Base-by-base conservation (phyloP, 1,140 invertebrate species). In the Drosophila repletoides region DNA sequence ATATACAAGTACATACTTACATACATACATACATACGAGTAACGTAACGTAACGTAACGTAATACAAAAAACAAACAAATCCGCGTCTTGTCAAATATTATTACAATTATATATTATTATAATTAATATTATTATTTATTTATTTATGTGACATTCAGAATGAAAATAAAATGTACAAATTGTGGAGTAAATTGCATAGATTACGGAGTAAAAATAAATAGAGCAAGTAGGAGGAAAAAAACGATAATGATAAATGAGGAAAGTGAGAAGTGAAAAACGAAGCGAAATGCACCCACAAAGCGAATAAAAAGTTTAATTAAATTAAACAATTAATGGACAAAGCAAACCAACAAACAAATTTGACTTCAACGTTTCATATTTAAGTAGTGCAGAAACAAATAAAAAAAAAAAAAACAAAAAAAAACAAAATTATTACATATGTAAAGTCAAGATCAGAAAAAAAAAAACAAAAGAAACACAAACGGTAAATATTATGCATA, bases 331-430 rank as follows among this genome's bases (percentile, higher is more conserved):
- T 86, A 68, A 72, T 68, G 36, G 31, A 55, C 26, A 68, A 53
- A 49, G 17, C 17, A 58, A 21, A 49, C 17, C 22, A 73, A 68
- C 48, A 72, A 72, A 22, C 71, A 49, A 67, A 84, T 84, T 86
- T 87, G 72, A 87, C 81, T 86, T 86, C 68, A 87, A 86, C 67
- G 80, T 86, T 86, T 86, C 80, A 86, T 86, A 86, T 84, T 84
- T 86, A 86, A 86, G 80, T 86, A 86, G 80, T 86, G 72, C 75
- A 80, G 80, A 77, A 84, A 70, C 73, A 73, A 81, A 83, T 72
- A 83, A 65, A 72, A 60, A 17, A 45, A 31, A 59, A 41, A 36
- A 10, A 15, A 55, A 60, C 34, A 52, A 41, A 34, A 72, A 76
- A 49, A 29, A 64, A 69, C 70, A 34, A 33, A 51, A 67, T 75